phyloP scores from a whole-genome alignment of 2,113 vertebrate genomes.

The Notarius lentiginosus region DNA sequence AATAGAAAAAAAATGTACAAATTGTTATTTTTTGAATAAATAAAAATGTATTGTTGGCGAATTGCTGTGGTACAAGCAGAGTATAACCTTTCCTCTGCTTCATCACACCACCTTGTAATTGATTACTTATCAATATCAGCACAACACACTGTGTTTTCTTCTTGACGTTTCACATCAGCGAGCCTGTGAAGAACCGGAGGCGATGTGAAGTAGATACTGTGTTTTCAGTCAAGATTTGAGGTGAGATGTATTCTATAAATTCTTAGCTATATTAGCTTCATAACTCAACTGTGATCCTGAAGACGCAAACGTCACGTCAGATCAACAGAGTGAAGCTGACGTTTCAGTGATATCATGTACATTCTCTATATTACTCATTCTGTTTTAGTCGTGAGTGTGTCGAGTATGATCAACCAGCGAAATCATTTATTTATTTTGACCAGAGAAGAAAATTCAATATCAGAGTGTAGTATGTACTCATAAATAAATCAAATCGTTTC shows the following conservation, averaged over 20 bases:
- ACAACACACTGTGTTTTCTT: neutral
- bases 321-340: neutral
- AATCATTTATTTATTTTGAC: neutral
- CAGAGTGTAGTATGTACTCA: slow-evolving; percentile 14
- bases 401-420: neutral
- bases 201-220: neutral
- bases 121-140: neutral
- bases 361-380: neutral
- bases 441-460: slow-evolving; percentile 30
- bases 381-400: neutral
- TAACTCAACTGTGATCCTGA: neutral
- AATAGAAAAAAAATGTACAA: no score
- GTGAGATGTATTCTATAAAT: neutral
- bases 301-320: neutral
- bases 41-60: no score
- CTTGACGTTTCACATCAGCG: neutral
- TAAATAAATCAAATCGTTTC: slow-evolving; percentile 24
- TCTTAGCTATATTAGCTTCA: neutral
- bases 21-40: no score
- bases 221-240: neutral
- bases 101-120: neutral
- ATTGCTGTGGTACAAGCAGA: neutral
- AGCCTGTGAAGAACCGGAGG: neutral
- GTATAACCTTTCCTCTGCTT: neutral
- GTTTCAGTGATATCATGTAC: neutral